Evolutionary conservation across 2,113 vertebrate genomes (phyloP).

Genomic region (Scartelaos histophorus): DNA sequence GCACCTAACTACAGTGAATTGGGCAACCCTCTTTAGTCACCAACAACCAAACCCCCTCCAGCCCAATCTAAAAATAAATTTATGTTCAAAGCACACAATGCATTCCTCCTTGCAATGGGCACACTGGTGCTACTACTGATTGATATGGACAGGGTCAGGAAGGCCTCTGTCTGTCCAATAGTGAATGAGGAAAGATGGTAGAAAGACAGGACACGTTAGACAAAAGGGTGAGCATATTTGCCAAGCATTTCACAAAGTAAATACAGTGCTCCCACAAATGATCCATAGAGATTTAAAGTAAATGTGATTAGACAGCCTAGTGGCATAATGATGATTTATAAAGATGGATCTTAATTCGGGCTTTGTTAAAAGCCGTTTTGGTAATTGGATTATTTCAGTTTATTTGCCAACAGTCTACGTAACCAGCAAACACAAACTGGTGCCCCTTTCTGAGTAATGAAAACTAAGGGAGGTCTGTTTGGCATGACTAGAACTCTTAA

Average conservation of each 20-base stretch:
- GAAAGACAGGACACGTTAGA: slow-evolving; percentile 20
- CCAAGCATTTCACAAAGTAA: slow-evolving; percentile 1
- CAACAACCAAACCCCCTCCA: slow-evolving; percentile 39
- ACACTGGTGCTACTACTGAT: slow-evolving; percentile 63
- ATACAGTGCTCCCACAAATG: neutral
- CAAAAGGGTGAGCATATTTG: slow-evolving; percentile 14
- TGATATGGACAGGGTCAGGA: slow-evolving; percentile 73
- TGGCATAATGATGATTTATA: neutral
- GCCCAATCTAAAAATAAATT: slow-evolving; percentile 74
- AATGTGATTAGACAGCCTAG: neutral
- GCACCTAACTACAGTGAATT: slow-evolving; percentile 54
- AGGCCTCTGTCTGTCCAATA: slow-evolving; percentile 57
- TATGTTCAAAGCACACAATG: slow-evolving; percentile 73
- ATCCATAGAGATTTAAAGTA: neutral
- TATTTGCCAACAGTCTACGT: neutral
- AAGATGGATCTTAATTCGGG: neutral
- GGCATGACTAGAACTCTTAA: slow-evolving; percentile 43
- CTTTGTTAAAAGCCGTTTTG: neutral
- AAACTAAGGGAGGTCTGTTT: slow-evolving; percentile 58
- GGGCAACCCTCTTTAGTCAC: slow-evolving; percentile 43
- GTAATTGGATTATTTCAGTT: neutral
- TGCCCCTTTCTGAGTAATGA: slow-evolving; percentile 34
- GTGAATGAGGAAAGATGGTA: slow-evolving; percentile 25
- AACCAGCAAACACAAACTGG: slow-evolving; percentile 14
- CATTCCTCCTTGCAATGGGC: slow-evolving; percentile 71